Evolutionary conservation across 1,140 invertebrate species (phyloP), one percentile per base, ranked within the genome.

Genomic region (Drosophila littoralis): DNA sequence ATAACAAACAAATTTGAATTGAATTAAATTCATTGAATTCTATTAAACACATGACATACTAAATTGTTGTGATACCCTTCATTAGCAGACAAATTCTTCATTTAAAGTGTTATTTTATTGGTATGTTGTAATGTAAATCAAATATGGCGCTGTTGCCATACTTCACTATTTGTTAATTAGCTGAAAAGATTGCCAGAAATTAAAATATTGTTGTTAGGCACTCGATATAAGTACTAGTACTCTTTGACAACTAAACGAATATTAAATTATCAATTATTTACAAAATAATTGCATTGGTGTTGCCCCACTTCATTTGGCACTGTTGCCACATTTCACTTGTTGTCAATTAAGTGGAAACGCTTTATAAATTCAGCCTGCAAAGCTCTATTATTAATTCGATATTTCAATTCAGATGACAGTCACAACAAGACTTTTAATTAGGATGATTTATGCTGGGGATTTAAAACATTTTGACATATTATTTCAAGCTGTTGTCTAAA

Each of bases 371-470:
- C n/a, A 7, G 61, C 43, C 63, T 15, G 17, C 7, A 7, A 63
- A 33, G 9, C 51, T 35, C n/a, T n/a, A 17, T 9, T 36, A 42
- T 35, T 60, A 33, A 52, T 48, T 67, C 32, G 40, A 59, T 73
- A 52, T 32, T 17, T 38, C 33, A 46, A 67, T 60, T 32, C 6
- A 73, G 32, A 22, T 57, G 60, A 35, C 48, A 35, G 50, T 13
- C 1, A 36, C 10, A 45, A 54, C 54, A 71, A 46, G 36, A 55
- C 51, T 61, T 77, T 77, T 67, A 77, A 77, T 77, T 77, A 74
- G 63, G 70, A 45, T 77, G 63, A 77, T 77, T 77, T 77, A 60
- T 74, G 70, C 43, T 33, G 35, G 40, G 55, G 40, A 59, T 59
- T 38, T 40, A 58, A 54, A 54, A 32, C 46, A 51, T 52, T 50